These are phyloP conservation scores for Dioctria linearis DNA, from an alignment of 2,888 invertebrate genomes.

Conservation along the genomic window DNA sequence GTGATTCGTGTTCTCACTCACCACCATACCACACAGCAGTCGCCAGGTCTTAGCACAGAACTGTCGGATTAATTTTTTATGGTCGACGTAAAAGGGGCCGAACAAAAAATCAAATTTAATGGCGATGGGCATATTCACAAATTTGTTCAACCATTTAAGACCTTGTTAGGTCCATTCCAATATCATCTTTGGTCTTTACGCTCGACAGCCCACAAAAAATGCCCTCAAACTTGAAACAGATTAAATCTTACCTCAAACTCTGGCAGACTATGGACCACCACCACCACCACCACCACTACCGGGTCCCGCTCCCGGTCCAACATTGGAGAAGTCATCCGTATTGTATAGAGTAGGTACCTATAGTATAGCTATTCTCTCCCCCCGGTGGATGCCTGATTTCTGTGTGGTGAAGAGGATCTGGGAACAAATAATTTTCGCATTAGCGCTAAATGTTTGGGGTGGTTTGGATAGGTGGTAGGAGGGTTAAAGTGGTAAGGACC, in stretches of 20 bases:
- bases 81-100: slow-evolving; percentile 4
- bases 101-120: slow-evolving; percentile 53
- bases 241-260: slow-evolving; percentile 33
- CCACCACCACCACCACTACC: slow-evolving; percentile 6
- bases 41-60: slow-evolving; percentile 49
- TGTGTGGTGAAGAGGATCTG: slow-evolving; percentile 32
- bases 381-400: slow-evolving; percentile 19
- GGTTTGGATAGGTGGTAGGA: neutral
- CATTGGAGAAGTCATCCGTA: neutral
- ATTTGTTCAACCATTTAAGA: slow-evolving; percentile 58
- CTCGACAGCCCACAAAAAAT: slow-evolving; percentile 51
- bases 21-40: neutral
- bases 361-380: neutral
- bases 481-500: slow-evolving; percentile 15
- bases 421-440: slow-evolving; percentile 54
- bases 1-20: slow-evolving; percentile 55
- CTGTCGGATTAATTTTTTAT: slow-evolving; percentile 57
- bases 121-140: slow-evolving; percentile 55
- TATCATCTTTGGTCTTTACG: slow-evolving; percentile 46
- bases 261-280: neutral
- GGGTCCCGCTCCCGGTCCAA: neutral
- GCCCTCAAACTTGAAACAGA: slow-evolving; percentile 40
- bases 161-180: slow-evolving; percentile 56
- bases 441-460: slow-evolving; percentile 36
- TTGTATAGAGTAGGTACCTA: neutral